phyloP scores from a whole-genome alignment of 2,113 vertebrate species.

The Struthidea cinerea region DNA sequence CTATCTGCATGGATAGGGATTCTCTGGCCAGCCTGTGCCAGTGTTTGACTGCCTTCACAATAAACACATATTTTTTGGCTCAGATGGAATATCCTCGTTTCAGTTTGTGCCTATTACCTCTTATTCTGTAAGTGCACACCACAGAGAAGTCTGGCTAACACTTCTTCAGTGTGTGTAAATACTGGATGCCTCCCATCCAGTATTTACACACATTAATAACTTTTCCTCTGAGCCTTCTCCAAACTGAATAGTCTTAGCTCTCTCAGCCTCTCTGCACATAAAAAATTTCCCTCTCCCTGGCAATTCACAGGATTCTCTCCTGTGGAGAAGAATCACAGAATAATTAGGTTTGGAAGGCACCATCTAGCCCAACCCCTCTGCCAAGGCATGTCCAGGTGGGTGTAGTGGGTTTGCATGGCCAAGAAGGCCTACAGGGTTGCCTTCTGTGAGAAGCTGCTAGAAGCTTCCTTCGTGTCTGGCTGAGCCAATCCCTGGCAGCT shows the following conservation, averaged over 20 bases:
- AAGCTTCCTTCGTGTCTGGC: neutral
- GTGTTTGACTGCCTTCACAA: neutral
- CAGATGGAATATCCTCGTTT: neutral
- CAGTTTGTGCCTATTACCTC: neutral
- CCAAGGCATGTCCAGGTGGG: neutral
- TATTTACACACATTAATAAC: neutral
- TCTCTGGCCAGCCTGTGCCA: neutral
- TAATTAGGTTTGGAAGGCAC: neutral
- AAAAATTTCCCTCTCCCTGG: neutral
- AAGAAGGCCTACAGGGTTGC: neutral
- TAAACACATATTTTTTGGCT: fast-evolving
- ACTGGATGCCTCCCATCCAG: neutral
- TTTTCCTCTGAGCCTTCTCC: neutral
- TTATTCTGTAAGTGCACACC: neutral
- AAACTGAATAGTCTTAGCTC: neutral
- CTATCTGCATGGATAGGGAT: neutral
- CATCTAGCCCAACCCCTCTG: neutral
- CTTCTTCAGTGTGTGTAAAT: neutral
- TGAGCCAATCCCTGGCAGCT: neutral
- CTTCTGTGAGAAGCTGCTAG: neutral
- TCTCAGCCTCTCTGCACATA: neutral
- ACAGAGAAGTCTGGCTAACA: neutral
- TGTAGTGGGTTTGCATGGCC: neutral
- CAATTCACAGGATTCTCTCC: too few species aligned
- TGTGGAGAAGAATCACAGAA: neutral